A percentile compares a stretch with the other conserved stretches of the same genome.
phyloP scores from a whole-genome alignment of 2,113 vertebrate genomes.

The Phyllopteryx taeniolatus region DNA sequence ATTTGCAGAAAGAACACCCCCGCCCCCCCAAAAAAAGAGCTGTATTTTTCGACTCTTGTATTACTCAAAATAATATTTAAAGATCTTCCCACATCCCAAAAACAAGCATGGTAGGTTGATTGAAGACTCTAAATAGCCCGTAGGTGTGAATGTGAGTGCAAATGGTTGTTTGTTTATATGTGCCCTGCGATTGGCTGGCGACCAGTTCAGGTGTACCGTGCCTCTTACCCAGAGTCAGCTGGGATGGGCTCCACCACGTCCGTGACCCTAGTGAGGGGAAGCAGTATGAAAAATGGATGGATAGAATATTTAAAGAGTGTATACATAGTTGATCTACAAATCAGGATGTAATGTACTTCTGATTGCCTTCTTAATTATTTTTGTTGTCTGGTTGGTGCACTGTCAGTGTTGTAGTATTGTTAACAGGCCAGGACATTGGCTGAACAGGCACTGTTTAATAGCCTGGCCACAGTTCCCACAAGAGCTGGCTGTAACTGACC shows the following conservation, averaged over 20 bases:
- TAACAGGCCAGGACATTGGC: constrained; percentile 34
- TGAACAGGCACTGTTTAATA: constrained; percentile 39
- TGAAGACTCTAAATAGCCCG: no score
- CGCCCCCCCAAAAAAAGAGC: background rate
- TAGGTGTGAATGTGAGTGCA: no score
- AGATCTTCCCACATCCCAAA: background rate
- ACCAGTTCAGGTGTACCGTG: no score
- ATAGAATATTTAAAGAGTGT: no score
- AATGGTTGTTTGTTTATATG: no score
- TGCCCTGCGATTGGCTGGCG: no score
- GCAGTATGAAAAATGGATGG: no score
- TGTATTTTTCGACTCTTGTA: background rate
- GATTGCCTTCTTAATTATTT: constrained; percentile 10
- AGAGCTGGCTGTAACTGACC: constrained; percentile 9
- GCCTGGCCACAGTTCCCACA: constrained; percentile 17
- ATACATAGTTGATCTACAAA: background rate
- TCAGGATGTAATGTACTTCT: constrained; percentile 2
- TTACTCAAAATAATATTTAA: background rate
- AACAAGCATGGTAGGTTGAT: no score
- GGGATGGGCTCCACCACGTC: no score
- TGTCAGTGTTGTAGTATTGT: constrained; percentile 32
- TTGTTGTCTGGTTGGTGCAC: constrained; percentile 30
- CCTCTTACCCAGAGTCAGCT: no score
- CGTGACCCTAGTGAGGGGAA: no score
- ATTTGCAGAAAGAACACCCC: background rate